These are phyloP conservation scores for Nyctalus aviator DNA, from an alignment of 2,797 vertebrate genomes.

Conservation along the genomic window DNA sequence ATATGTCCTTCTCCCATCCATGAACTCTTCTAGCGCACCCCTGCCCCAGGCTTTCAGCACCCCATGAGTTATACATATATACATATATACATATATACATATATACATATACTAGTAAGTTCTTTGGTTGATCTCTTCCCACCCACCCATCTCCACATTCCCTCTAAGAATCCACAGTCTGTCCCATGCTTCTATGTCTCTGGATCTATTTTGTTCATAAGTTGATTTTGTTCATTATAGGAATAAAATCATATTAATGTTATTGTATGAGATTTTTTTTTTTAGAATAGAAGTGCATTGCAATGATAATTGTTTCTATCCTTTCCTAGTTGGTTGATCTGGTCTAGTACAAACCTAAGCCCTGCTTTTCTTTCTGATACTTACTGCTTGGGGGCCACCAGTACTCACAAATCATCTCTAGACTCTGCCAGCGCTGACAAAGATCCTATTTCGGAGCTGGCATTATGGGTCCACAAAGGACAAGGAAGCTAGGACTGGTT, in stretches of 20 bases:
- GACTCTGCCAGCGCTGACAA: conserved; percentile 79
- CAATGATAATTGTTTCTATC: neutral
- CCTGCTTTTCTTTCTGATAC: neutral
- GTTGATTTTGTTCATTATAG: too few relatives aligned
- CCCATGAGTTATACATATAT: too few relatives aligned
- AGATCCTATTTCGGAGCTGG: conserved; percentile 81
- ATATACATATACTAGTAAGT: too few relatives aligned
- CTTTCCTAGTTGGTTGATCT: neutral
- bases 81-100: too few relatives aligned
- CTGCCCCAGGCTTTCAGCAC: too few relatives aligned
- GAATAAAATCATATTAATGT: neutral
- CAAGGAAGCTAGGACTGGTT: conserved; percentile 81
- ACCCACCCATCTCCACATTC: too few relatives aligned
- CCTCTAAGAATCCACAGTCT: too few relatives aligned
- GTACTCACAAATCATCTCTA: conserved; percentile 69
- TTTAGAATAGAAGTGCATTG: neutral
- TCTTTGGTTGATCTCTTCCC: too few relatives aligned
- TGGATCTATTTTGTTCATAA: too few relatives aligned
- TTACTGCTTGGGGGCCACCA: neutral
- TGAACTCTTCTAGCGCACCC: too few relatives aligned
- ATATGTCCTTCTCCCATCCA: too few relatives aligned
- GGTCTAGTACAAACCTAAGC: neutral
- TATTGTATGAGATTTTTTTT: neutral
- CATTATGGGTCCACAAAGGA: conserved; percentile 69
- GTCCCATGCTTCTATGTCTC: too few relatives aligned